These are phyloP conservation scores for Enteromius radiatus DNA, from an alignment of 2,797 vertebrate genomes.

Conservation along the genomic window DNA sequence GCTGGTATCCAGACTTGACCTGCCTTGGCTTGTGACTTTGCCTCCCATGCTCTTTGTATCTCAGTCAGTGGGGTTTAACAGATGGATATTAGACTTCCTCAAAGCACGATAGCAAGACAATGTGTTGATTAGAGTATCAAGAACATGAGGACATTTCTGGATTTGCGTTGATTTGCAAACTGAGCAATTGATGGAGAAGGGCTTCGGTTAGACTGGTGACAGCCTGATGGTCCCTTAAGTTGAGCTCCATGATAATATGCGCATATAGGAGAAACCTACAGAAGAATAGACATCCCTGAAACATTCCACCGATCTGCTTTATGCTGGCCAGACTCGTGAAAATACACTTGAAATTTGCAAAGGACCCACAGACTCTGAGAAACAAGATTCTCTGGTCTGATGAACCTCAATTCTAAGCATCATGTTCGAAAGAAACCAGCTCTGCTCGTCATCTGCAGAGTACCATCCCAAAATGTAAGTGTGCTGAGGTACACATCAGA, in stretches of 20 bases:
- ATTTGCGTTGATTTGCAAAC: constrained; percentile 69
- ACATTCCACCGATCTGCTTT: not conserved
- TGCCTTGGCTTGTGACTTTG: constrained; percentile 57
- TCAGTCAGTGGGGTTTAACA: constrained; percentile 65
- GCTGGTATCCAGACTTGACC: constrained; percentile 63
- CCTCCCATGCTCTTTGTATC: constrained; percentile 51
- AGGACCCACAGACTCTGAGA: not conserved
- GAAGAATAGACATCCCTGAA: not conserved
- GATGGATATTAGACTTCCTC: constrained; percentile 69
- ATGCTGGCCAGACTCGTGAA: not conserved
- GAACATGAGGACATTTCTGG: constrained; percentile 76
- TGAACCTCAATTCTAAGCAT: not conserved
- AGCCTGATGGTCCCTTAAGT: not conserved
- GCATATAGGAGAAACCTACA: not conserved
- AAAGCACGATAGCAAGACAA: constrained; percentile 79
- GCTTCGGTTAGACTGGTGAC: not conserved
- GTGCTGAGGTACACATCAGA: not conserved
- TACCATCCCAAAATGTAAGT: not conserved
- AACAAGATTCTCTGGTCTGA: not conserved
- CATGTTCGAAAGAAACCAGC: not conserved
- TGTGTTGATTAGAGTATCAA: constrained; percentile 78
- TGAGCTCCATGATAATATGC: not conserved
- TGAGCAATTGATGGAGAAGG: not conserved
- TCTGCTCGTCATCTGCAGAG: not conserved
- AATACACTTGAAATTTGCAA: not conserved